phyloP scores from a whole-genome alignment of 2,888 invertebrate genomes.

The Isoperla grammatica region DNA sequence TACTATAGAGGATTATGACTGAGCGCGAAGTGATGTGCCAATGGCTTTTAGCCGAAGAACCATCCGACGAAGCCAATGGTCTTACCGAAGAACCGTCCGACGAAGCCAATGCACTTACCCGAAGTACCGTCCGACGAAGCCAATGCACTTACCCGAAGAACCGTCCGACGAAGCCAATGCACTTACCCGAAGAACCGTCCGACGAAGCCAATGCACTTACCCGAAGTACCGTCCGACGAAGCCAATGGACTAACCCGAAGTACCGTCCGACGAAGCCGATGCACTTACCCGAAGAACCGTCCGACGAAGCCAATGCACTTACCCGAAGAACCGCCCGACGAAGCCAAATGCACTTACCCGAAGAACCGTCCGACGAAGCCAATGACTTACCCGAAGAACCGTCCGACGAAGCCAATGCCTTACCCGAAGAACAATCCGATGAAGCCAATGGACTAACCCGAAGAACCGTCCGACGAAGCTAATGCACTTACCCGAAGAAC shows the following conservation, averaged over 20 bases:
- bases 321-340: no score
- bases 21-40: no score
- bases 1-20: no score
- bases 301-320: no score
- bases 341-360: no score
- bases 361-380: constrained; percentile 74
- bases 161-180: no score
- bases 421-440: constrained; percentile 73
- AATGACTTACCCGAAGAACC: constrained; percentile 75
- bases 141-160: no score
- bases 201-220: constrained; percentile 74
- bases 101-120: constrained; percentile 75
- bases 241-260: constrained; percentile 69
- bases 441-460: constrained; percentile 76
- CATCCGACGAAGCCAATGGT: constrained; percentile 77
- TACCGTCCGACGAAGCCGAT: constrained; percentile 75
- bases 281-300: no score
- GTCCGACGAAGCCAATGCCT: constrained; percentile 75
- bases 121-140: constrained; percentile 72
- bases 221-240: no score
- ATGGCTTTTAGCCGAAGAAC: constrained; percentile 68
- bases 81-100: constrained; percentile 72
- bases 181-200: constrained; percentile 71
- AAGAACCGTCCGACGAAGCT: no score
- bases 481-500: constrained; percentile 68